Evolutionary conservation across 2,113 vertebrate genomes (phyloP).

Genomic region (Triplophysa siluroides): DNA sequence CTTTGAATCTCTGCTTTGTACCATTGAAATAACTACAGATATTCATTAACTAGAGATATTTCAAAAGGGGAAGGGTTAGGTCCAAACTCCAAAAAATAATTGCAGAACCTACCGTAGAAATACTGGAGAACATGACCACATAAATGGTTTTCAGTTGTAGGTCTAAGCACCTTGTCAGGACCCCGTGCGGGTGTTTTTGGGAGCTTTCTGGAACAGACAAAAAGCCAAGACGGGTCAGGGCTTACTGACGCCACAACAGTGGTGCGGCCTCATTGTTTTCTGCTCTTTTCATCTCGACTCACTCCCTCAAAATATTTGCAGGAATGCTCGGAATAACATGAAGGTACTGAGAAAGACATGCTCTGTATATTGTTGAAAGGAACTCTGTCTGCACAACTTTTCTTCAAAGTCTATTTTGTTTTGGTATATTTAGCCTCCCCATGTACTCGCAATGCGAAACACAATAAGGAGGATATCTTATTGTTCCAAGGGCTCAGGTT

Average conservation of each 20-base stretch:
- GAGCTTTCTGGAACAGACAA: conserved; percentile 57
- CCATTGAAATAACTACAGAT: no score
- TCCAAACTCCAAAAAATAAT: no score
- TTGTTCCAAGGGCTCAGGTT: conserved; percentile 72
- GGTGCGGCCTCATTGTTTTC: conserved; percentile 76
- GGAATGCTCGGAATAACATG: conserved; percentile 75
- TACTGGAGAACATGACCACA: neutral
- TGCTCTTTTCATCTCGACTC: conserved; percentile 76
- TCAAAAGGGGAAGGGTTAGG: no score
- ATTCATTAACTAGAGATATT: no score
- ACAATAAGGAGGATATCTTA: conserved; percentile 75
- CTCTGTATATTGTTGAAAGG: conserved; percentile 81
- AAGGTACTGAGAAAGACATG: conserved; percentile 73
- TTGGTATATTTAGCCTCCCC: conserved; percentile 66
- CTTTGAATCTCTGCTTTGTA: no score
- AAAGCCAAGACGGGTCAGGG: conserved; percentile 72
- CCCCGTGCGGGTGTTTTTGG: conserved; percentile 44
- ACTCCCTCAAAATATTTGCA: conserved; percentile 81
- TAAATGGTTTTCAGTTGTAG: neutral
- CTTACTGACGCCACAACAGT: conserved; percentile 74
- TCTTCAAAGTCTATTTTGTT: conserved; percentile 76
- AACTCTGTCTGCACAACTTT: conserved; percentile 72
- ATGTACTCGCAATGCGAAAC: conserved; percentile 68
- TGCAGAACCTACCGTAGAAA: neutral
- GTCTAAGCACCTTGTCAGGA: conserved; percentile 19